These are phyloP conservation scores for Spilosoma lubricipeda DNA, from an alignment of 2,888 invertebrate species.

Conservation along the genomic window DNA sequence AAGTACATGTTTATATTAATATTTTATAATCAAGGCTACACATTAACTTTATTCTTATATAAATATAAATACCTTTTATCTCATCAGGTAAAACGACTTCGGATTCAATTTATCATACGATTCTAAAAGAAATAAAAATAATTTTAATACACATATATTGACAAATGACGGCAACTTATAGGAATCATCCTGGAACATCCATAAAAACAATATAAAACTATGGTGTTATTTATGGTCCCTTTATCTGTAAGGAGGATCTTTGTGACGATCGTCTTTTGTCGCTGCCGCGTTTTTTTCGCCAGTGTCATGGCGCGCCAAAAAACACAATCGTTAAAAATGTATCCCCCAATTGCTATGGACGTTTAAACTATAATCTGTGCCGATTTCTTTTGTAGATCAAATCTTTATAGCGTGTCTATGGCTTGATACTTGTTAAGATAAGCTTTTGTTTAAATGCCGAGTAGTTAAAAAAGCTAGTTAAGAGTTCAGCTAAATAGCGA, in stretches of 20 bases:
- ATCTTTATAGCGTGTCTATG: slow-evolving; percentile 76
- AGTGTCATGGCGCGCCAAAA: slow-evolving; percentile 57
- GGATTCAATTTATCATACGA: slow-evolving; percentile 37
- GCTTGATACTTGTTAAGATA: slow-evolving; percentile 47
- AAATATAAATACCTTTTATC: slow-evolving; percentile 22
- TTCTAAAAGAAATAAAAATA: slow-evolving; percentile 35
- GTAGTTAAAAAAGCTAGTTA: slow-evolving; percentile 25
- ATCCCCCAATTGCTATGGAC: slow-evolving; percentile 66
- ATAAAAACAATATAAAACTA: slow-evolving; percentile 63
- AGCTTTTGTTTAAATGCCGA: slow-evolving; percentile 52
- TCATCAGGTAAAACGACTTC: slow-evolving; percentile 32
- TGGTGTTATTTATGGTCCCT: slow-evolving; percentile 81
- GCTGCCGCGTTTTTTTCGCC: slow-evolving; percentile 70
- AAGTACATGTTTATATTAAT: neutral
- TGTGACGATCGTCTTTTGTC: slow-evolving; percentile 76
- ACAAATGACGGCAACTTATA: slow-evolving; percentile 51
- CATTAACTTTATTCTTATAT: slow-evolving; percentile 14
- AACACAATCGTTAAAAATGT: slow-evolving; percentile 72
- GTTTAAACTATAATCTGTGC: slow-evolving; percentile 69
- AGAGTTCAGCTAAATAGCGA: slow-evolving; percentile 10
- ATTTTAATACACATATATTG: slow-evolving; percentile 47
- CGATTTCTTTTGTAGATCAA: slow-evolving; percentile 78
- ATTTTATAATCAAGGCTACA: neutral
- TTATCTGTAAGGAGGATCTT: slow-evolving; percentile 73
- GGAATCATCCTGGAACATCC: slow-evolving; percentile 40